Base-by-base conservation (phyloP, 2,113 vertebrate species). In the Callithrix jacchus region DNA sequence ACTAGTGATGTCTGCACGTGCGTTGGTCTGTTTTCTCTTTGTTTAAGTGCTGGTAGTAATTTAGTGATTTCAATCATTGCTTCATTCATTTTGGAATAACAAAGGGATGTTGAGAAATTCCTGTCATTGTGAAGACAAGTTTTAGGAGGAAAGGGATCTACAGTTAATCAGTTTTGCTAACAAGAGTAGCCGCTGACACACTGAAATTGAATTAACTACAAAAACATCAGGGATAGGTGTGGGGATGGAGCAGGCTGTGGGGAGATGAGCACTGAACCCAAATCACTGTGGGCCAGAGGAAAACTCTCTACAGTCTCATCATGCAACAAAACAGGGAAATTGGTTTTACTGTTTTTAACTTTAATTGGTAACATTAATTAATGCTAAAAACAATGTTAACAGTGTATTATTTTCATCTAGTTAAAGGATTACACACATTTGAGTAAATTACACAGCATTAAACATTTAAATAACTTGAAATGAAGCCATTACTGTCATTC, bases 401-500 rank as follows among this genome's bases (percentile, higher is more conserved):
- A 97, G 54, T 94, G 93, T 97, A 97, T 98, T 98, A 83, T 97
- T 98, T 98, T 98, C 71, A 98, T 97, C 81, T 84, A 97, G 90
- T 96, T 97, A 98, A 56, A 79, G 64, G 97, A 98, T 97, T 98
- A 97, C 35, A 97, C 68, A 96, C 94, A 98, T 97, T 97, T 92
- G 66, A 96, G 92, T 96, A 98, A 98, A 98, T 98, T 97, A 98
- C 82, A 97, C 88, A 96, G 95, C 83, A 93, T 98, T 97, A 98
- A 98, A 98, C 98, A 97, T 98, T 98, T 96, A 98, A 98, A 94
- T 97, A 98, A 98, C 87, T 98, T 97, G 86, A 96, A 98, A 97
- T 97, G 90, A 98, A 98, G 97, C 83, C 91, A 98, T 98, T 98
- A 98, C 61, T 98, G 98, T 97, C 96, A 98, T 96, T 98, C 98